Conservation (phyloP, 2,113 vertebrate genomes). For the Numida meleagris region DNA sequence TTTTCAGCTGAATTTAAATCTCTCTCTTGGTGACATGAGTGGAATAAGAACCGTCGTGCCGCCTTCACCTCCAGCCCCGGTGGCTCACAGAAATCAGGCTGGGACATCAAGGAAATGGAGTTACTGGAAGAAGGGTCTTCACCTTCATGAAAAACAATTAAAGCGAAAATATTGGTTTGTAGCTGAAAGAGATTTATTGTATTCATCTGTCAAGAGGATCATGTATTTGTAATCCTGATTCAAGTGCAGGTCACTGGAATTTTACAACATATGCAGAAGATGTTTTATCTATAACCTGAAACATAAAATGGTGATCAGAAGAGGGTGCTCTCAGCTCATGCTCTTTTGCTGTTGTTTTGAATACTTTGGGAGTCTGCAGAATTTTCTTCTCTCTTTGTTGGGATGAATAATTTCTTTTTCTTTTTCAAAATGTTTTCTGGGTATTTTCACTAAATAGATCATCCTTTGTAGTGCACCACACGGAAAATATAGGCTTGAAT, state of each 20-base stretch:
- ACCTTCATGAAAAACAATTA: background rate
- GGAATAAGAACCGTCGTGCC: background rate
- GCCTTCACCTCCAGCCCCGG: background rate
- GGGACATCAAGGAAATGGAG: background rate
- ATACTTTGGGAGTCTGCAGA: background rate
- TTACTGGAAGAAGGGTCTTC: background rate
- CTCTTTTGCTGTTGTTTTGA: background rate
- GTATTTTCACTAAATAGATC: background rate
- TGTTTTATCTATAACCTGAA: background rate
- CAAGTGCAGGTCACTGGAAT: background rate
- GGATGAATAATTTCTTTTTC: background rate
- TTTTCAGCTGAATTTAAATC: background rate
- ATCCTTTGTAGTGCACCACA: background rate
- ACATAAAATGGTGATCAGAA: conserved; percentile 45
- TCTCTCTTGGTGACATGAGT: background rate
- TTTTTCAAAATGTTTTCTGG: background rate
- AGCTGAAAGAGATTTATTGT: background rate
- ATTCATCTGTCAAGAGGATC: background rate
- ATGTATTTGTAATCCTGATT: background rate
- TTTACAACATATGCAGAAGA: background rate
- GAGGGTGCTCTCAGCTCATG: conserved; percentile 61
- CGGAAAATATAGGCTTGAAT: background rate
- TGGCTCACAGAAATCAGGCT: background rate
- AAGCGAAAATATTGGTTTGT: background rate
- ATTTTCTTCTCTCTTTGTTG: background rate